Evolutionary conservation across 1,140 invertebrate genomes (phyloP).

Genomic region (Trachelipus rathkii): DNA sequence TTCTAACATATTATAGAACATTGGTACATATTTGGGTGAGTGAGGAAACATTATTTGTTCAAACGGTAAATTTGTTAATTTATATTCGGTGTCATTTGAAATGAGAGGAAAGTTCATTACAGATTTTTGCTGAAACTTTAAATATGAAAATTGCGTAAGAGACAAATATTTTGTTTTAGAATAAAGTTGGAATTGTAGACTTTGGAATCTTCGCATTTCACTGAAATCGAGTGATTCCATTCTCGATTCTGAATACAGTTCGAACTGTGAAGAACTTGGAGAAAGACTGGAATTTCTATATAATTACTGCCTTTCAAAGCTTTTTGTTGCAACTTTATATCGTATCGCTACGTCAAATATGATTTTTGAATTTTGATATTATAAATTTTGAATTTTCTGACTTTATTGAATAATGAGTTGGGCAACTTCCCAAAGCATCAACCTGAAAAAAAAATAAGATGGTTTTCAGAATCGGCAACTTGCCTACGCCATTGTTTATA

Average conservation of each 20-base stretch:
- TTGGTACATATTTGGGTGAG: background rate
- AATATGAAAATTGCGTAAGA: no score
- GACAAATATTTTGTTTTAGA: no score
- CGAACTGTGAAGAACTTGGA: background rate
- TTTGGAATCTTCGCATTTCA: background rate
- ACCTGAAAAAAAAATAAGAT: background rate
- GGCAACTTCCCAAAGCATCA: background rate
- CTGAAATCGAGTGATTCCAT: background rate
- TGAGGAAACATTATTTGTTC: background rate
- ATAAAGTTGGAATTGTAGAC: no score
- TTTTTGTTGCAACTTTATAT: background rate
- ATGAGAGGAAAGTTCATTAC: no score
- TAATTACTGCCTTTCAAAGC: background rate
- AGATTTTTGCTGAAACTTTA: no score
- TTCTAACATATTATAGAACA: background rate
- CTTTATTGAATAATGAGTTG: background rate
- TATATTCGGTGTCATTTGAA: no score
- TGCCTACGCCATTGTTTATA: no score
- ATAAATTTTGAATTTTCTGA: background rate
- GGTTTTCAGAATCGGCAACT: background rate
- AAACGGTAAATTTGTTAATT: no score
- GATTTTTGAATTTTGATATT: slow-evolving; percentile 1
- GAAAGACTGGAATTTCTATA: background rate
- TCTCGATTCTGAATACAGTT: background rate
- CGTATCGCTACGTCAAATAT: background rate